phyloP scores from a whole-genome alignment of 2,797 vertebrate species.

The Loris lydekkerianus region DNA sequence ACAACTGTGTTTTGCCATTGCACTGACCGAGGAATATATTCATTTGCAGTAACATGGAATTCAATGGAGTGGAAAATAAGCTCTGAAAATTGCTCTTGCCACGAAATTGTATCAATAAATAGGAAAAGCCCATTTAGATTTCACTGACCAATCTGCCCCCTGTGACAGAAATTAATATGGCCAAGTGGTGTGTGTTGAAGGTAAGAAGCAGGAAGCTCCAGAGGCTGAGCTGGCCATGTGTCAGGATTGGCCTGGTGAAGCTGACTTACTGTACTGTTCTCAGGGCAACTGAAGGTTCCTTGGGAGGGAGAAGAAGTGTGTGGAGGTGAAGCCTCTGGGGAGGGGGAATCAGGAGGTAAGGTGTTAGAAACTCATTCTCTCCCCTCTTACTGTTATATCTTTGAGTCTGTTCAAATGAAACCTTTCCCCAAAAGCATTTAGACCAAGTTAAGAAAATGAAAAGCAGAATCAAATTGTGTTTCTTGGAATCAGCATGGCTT shows the following conservation, averaged over 20 bases:
- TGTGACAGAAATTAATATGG: constrained; percentile 87
- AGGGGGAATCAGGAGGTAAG: neutral
- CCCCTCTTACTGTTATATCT: neutral
- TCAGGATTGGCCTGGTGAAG: neutral
- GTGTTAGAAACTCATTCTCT: neutral
- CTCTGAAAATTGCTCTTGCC: constrained; percentile 88
- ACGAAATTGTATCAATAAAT: constrained; percentile 86
- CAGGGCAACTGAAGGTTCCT: neutral
- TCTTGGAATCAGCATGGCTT: constrained; percentile 47
- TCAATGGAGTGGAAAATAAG: constrained; percentile 92
- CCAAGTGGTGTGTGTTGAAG: constrained; percentile 49
- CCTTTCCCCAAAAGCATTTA: neutral
- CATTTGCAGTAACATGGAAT: constrained; percentile 89
- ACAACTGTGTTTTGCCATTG: constrained; percentile 90
- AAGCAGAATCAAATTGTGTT: neutral
- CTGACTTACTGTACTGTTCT: neutral
- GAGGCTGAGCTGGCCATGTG: neutral
- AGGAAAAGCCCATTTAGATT: constrained; percentile 86
- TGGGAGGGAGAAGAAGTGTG: neutral
- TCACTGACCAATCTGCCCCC: constrained; percentile 85
- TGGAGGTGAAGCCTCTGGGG: neutral
- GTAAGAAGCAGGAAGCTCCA: neutral
- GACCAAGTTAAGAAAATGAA: constrained; percentile 34
- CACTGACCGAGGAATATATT: constrained; percentile 88
- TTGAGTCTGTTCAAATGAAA: neutral